Percentiles rank a stretch among this genome's conserved stretches.
These are phyloP conservation scores for Zapornia atra DNA, from an alignment of 2,113 vertebrate genomes.

Conservation along the genomic window DNA sequence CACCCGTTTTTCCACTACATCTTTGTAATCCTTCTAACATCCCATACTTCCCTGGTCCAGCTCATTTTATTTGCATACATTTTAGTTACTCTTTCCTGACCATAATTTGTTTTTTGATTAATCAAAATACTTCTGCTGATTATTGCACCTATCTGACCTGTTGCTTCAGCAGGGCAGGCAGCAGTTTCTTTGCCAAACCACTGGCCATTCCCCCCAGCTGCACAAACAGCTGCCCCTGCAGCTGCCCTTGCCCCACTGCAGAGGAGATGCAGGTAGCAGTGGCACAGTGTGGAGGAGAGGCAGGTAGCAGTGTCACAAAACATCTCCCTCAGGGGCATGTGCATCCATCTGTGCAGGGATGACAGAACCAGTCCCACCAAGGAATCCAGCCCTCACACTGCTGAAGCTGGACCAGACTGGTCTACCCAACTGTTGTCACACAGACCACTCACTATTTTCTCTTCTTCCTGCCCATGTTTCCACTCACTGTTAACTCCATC, in stretches of 20 bases:
- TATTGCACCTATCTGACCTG: neutral
- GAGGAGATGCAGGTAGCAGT: too few species aligned
- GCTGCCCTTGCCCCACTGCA: neutral
- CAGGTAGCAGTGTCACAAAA: rapidly evolving
- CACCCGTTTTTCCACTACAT: neutral
- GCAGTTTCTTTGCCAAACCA: neutral
- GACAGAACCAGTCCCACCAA: neutral
- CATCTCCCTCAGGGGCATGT: neutral
- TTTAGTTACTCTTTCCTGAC: neutral
- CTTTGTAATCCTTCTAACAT: neutral
- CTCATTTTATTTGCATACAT: neutral
- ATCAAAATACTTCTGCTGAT: neutral
- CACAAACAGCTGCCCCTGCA: neutral
- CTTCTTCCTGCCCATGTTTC: neutral
- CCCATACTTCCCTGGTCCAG: neutral
- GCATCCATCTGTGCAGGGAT: rapidly evolving
- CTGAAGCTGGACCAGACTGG: neutral
- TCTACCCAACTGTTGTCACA: too few species aligned
- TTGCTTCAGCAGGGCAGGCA: neutral
- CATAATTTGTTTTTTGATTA: neutral
- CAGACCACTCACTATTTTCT: neutral
- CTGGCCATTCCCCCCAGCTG: neutral
- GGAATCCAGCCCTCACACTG: neutral
- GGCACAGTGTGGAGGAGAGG: neutral
- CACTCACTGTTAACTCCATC: neutral